Evolutionary conservation across 1,140 invertebrate genomes (phyloP).

Genomic region (Ips typographus): DNA sequence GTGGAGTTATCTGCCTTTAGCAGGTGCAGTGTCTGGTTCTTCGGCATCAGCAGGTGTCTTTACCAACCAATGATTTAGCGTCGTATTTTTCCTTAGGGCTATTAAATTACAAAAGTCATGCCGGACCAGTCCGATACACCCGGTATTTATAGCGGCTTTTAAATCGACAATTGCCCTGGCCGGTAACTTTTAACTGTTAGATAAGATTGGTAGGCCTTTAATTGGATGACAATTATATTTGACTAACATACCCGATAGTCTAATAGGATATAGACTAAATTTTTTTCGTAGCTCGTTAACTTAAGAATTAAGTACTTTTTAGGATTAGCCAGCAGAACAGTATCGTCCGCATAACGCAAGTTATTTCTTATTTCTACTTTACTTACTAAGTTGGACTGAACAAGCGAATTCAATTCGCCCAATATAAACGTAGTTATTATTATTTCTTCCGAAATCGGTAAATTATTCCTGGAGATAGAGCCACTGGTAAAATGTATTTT

Average conservation of each 20-base stretch:
- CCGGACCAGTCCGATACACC: constrained; percentile 13
- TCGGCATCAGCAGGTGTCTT: constrained; percentile 17
- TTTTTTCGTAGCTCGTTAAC: no score
- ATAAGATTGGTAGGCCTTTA: constrained; percentile 17
- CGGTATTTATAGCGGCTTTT: constrained; percentile 24
- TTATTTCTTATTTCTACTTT: no score
- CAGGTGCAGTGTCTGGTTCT: constrained; percentile 24
- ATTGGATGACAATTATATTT: constrained; percentile 30
- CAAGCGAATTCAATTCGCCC: no score
- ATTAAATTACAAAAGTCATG: constrained; percentile 29
- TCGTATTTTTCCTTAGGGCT: constrained; percentile 16
- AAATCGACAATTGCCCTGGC: constrained; percentile 18
- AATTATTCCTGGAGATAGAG: no score
- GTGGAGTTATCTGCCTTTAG: neutral
- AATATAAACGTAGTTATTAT: no score
- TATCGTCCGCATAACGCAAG: no score
- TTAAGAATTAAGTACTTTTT: no score
- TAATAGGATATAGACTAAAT: no score
- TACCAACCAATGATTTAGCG: constrained; percentile 19
- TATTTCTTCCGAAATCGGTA: no score
- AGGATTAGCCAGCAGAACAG: no score
- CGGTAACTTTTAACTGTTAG: constrained; percentile 18
- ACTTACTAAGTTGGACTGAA: no score
- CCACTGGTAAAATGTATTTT: no score
- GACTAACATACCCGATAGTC: neutral